phyloP scores from a whole-genome alignment of 2,113 vertebrate species.

The Bucco capensis region DNA sequence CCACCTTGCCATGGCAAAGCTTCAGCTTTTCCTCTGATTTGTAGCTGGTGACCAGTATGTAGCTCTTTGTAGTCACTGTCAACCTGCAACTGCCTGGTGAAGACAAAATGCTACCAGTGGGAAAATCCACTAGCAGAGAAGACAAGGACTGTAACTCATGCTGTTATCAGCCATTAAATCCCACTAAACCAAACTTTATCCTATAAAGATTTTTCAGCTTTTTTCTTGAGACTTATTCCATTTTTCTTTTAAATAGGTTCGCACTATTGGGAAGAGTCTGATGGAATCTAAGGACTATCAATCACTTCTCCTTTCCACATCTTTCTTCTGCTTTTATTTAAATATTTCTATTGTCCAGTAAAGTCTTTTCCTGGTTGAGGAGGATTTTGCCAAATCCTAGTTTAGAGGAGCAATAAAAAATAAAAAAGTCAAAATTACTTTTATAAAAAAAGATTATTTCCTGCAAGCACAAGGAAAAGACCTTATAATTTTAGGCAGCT shows the following conservation, averaged over 20 bases:
- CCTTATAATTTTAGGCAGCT: conserved; percentile 61
- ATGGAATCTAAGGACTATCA: not conserved
- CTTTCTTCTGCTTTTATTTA: not conserved
- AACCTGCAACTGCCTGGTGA: not conserved
- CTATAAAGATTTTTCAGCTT: not conserved
- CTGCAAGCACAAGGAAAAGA: conserved; percentile 59
- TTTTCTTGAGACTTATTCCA: not conserved
- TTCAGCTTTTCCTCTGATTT: not conserved
- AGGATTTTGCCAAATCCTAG: conserved; percentile 25
- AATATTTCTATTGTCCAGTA: not conserved
- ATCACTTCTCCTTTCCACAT: not conserved
- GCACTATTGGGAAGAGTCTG: not conserved
- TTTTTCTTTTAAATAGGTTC: conserved; percentile 32
- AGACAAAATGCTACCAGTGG: not conserved
- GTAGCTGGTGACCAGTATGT: not conserved
- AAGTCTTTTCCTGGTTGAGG: not conserved
- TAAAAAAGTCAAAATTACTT: conserved; percentile 33
- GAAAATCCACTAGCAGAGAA: not conserved
- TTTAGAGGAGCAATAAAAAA: conserved; percentile 20
- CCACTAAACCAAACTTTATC: not conserved
- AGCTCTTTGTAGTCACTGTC: not conserved
- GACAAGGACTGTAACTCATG: not conserved
- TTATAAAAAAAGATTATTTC: conserved; percentile 57
- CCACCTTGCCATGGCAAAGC: not conserved
- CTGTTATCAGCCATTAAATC: not conserved